Conservation (phyloP, 1,140 invertebrate genomes). For the Euwallacea fornicatus region DNA sequence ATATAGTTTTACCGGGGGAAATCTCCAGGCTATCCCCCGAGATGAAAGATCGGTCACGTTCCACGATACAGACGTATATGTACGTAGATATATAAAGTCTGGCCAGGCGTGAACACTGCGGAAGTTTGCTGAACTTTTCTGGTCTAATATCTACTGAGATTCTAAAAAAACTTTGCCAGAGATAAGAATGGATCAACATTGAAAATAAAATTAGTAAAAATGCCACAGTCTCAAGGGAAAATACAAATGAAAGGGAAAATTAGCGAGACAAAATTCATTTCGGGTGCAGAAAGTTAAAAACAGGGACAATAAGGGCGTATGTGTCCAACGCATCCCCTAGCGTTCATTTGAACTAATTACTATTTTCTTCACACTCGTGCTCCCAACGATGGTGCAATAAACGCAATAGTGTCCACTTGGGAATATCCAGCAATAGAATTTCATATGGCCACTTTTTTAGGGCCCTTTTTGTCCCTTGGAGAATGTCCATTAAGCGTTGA, state of each 20-base stretch:
- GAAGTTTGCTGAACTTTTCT: slow-evolving; percentile 43
- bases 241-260: slow-evolving; percentile 9
- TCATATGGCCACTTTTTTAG: slow-evolving; percentile 28
- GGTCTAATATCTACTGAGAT: slow-evolving; percentile 30
- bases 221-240: no score
- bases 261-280: slow-evolving; percentile 35
- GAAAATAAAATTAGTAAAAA: not conserved
- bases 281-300: slow-evolving; percentile 35
- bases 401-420: slow-evolving; percentile 35
- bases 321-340: slow-evolving; percentile 31
- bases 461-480: not conserved
- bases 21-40: slow-evolving; percentile 52
- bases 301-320: slow-evolving; percentile 34
- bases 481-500: not conserved
- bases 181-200: not conserved
- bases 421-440: slow-evolving; percentile 31
- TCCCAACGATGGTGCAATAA: slow-evolving; percentile 32
- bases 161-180: slow-evolving; percentile 22
- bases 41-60: slow-evolving; percentile 54
- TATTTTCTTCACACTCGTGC: slow-evolving; percentile 30
- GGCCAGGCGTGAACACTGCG: slow-evolving; percentile 37
- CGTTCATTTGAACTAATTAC: slow-evolving; percentile 36
- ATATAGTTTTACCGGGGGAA: slow-evolving; percentile 54
- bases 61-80: slow-evolving; percentile 42
- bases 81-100: slow-evolving; percentile 42